Base-by-base conservation (phyloP, 2,888 invertebrate genomes). In the Mesorhabditis sp. region DNA sequence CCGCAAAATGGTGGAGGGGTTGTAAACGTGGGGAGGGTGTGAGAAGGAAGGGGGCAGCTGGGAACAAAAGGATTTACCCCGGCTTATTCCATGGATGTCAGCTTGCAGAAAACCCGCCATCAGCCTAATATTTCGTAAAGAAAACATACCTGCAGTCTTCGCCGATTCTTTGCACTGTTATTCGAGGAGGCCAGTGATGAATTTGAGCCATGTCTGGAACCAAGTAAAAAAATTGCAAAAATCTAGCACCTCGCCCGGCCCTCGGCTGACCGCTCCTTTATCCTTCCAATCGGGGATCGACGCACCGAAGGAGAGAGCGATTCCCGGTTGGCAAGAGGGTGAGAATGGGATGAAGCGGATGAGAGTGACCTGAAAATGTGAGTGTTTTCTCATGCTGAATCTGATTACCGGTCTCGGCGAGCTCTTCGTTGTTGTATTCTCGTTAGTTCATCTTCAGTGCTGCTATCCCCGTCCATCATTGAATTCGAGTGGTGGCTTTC, bases 401-500 rank as follows among this genome's bases (percentile, higher is more conserved):
- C 28, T 28, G 28, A 28, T 28, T 43, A n/a, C 43, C 13, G 44
- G 45, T 42, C 70, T 44, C 43, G 28, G 3, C 4, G n/a, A 13
- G 7, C 43, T 61, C 43, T 42, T 43, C 62, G 58, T 28, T 28
- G 13, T 10, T 61, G 44, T 13, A 44, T 45, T n/a, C 62, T 62
- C 61, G 73, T 74, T 43, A 76, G 68, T 62, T 76, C 79, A 28
- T 78, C 74, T 63, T 80, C 79, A 1, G 77, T 78, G 4, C 76
- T 72, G 6, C 76, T 76, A 65, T 82, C 82, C 61, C 79, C 83
- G 66, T 82, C 83, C 83, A 84, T 80, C 76, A 83, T 78, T 41
- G 83, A 83, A 70, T 82, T 84, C 45, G 80, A 78, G 74, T 83
- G 84, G 68, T 85, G 85, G 4, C 82, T 82, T 70, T 85, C 85